Conservation (phyloP, 2,113 vertebrate genomes). For the Pimephales promelas region DNA sequence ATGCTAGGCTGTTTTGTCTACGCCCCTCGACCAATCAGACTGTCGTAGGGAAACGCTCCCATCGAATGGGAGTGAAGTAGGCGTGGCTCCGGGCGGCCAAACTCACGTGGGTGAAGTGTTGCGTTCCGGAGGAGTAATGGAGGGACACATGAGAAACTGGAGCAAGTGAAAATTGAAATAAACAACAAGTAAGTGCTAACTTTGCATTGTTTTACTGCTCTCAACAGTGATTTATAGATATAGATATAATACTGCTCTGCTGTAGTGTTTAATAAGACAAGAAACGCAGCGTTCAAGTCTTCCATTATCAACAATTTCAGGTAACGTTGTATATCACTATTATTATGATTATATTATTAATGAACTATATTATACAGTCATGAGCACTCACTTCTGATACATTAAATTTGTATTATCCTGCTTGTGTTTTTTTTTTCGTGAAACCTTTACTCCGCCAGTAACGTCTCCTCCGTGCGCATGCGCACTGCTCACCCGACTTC, state of each 20-base stretch:
- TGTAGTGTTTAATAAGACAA: constrained; percentile 22
- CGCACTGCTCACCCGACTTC: neutral
- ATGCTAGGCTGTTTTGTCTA: neutral
- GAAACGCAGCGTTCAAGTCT: neutral
- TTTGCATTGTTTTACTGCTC: neutral
- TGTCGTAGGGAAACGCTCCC: neutral
- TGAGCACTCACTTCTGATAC: neutral
- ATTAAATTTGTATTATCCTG: neutral
- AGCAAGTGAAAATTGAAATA: constrained; percentile 37
- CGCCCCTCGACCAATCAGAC: constrained; percentile 52
- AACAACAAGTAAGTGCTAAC: neutral
- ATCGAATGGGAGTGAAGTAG: constrained; percentile 62
- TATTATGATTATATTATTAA: neutral
- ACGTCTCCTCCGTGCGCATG: no score
- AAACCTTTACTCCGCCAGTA: no score
- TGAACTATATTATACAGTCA: neutral
- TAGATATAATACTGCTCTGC: neutral
- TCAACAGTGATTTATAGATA: neutral
- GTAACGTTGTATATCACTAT: neutral
- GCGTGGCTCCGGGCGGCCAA: constrained; percentile 44
- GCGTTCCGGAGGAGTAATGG: constrained; percentile 32
- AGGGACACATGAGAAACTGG: constrained; percentile 23
- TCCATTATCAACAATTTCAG: neutral
- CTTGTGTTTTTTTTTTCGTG: neutral
- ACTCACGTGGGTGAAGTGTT: constrained; percentile 80